A percentile compares a stretch with the other conserved stretches of the same genome.
Evolutionary conservation across 2,888 invertebrate genomes (phyloP).

Genomic region (Sphaerophoria taeniata): DNA sequence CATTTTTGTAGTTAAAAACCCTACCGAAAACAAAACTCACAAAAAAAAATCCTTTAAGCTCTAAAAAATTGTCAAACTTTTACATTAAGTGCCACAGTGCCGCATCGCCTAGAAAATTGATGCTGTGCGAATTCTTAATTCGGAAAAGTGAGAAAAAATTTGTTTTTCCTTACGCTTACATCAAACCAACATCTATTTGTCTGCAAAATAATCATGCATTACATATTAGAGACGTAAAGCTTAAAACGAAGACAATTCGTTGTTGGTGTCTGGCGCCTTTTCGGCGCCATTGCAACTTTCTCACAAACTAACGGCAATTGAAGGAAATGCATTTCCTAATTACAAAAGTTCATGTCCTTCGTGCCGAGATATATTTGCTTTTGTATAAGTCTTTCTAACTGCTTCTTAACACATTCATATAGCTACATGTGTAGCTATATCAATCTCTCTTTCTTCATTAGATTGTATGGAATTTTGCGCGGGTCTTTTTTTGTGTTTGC

Average conservation of each 20-base stretch:
- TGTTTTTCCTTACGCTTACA: background rate
- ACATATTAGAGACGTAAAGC: constrained; percentile 43
- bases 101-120: no score
- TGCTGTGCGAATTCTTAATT: no score
- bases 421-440: background rate
- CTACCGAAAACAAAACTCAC: no score
- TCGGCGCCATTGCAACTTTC: constrained; percentile 72
- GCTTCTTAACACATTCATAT: background rate
- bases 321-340: constrained; percentile 75
- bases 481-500: constrained; percentile 22
- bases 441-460: constrained; percentile 2
- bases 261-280: constrained; percentile 64
- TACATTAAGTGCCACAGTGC: no score
- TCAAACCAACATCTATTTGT: constrained; percentile 46
- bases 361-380: constrained; percentile 60
- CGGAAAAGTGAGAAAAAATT: background rate
- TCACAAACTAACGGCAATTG: constrained; percentile 72
- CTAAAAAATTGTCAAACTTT: no score
- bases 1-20: no score
- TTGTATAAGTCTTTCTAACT: constrained; percentile 11
- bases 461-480: constrained; percentile 42
- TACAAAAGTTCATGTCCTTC: constrained; percentile 74
- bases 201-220: constrained; percentile 66
- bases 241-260: constrained; percentile 29
- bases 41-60: no score